Evolutionary conservation across 1,140 invertebrate genomes (phyloP).

Genomic region (Drosophila guanche): DNA sequence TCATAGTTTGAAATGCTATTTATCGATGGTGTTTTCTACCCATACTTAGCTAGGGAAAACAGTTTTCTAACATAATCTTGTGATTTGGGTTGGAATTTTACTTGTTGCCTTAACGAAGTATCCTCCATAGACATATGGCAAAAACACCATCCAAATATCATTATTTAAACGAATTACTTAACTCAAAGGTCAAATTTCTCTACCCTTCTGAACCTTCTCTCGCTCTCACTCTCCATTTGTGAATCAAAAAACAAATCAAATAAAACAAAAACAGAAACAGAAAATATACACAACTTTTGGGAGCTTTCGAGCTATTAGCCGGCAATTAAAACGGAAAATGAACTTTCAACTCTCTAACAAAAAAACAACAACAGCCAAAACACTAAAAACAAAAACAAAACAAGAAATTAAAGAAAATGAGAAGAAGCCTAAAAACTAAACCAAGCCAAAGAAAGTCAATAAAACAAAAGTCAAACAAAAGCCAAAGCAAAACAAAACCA

Average conservation of each 20-base stretch:
- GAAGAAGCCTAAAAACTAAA: conserved; percentile 49
- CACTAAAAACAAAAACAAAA: conserved; percentile 22
- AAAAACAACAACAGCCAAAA: conserved; percentile 16
- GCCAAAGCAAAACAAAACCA: conserved; percentile 31
- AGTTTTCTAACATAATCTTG: no score
- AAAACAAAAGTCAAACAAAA: conserved; percentile 65
- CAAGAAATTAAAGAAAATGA: conserved; percentile 3
- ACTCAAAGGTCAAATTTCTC: conserved; percentile 3
- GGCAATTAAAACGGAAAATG: conserved; percentile 79
- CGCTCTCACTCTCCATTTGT: conserved; percentile 22
- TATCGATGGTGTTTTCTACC: no score
- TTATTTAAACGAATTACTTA: conserved; percentile 6
- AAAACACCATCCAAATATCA: conserved; percentile 5
- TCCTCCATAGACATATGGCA: neutral
- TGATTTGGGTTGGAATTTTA: no score
- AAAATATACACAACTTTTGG: conserved; percentile 67
- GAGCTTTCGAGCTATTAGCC: conserved; percentile 75
- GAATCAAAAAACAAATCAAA: conserved; percentile 7
- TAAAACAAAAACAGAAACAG: conserved; percentile 15
- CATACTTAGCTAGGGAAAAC: no score
- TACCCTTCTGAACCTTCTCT: conserved; percentile 4
- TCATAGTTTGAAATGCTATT: no score
- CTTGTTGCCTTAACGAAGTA: no score
- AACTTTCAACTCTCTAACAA: conserved; percentile 65
- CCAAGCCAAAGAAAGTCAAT: conserved; percentile 72